These are phyloP conservation scores for Eufriesea mexicana DNA, from an alignment of 1,140 invertebrate genomes.

Conservation along the genomic window DNA sequence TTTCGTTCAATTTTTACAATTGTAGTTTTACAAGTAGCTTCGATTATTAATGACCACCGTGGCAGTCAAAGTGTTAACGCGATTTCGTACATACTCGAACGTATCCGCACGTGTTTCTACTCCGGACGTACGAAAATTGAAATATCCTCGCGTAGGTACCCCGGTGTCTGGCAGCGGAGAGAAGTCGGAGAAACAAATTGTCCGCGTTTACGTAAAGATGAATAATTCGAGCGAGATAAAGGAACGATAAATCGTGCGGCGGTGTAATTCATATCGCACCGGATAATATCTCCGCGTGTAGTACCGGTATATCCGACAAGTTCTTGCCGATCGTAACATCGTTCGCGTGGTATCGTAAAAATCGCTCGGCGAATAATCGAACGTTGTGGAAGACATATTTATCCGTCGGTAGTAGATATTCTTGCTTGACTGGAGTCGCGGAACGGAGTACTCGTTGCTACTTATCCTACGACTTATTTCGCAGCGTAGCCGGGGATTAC, in stretches of 20 bases:
- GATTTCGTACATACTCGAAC: too few species aligned
- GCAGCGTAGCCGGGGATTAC: neutral
- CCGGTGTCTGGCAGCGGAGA: too few species aligned
- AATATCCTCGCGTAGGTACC: neutral
- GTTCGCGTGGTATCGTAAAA: neutral
- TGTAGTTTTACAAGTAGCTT: too few species aligned
- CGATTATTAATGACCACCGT: too few species aligned
- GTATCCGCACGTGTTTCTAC: neutral
- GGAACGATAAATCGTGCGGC: neutral
- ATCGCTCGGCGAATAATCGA: neutral
- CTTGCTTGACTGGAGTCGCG: neutral
- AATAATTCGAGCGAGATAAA: slow-evolving; percentile 9
- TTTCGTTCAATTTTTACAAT: too few species aligned
- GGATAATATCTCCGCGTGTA: neutral
- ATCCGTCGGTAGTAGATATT: neutral
- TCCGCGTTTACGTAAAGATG: neutral
- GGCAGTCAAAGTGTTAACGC: too few species aligned
- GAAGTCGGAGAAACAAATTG: neutral
- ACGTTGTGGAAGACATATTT: neutral
- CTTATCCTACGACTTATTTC: neutral
- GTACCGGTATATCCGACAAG: neutral
- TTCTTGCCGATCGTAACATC: neutral
- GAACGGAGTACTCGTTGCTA: neutral
- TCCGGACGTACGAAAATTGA: neutral
- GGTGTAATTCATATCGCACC: neutral